phyloP scores from a whole-genome alignment of 2,113 vertebrate genomes.

The Gobiocypris rarus region DNA sequence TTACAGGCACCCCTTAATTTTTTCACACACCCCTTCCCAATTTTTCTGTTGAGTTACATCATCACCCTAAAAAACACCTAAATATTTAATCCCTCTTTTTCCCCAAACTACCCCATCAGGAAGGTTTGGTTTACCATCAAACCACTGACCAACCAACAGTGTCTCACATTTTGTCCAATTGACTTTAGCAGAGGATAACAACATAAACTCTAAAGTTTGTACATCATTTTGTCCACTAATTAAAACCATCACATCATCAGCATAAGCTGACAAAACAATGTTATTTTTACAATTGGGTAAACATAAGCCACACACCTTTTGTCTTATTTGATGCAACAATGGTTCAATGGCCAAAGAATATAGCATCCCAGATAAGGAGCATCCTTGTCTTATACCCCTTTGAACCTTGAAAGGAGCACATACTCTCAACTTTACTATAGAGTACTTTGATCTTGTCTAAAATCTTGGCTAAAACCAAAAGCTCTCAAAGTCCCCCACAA shows the following conservation, averaged over 20 bases:
- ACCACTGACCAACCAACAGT: not conserved
- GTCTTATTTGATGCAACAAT: not conserved
- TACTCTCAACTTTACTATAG: not conserved
- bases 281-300: not conserved
- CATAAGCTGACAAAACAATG: not conserved
- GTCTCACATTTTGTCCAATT: not conserved
- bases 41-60: not conserved
- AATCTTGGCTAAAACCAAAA: not conserved
- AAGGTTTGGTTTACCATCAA: not conserved
- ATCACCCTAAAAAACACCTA: not conserved
- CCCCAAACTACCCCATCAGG: not conserved
- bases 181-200: not conserved
- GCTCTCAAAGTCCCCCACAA: not conserved
- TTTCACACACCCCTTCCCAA: not conserved
- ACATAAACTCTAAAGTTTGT: not conserved
- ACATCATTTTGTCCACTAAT: not conserved
- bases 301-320: not conserved
- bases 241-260: not conserved
- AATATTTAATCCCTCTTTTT: not conserved
- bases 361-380: too few relatives aligned
- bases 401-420: not conserved
- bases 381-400: not conserved
- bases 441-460: not conserved
- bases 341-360: not conserved
- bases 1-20: not conserved